Percentiles rank a stretch among this genome's conserved stretches.
phyloP scores from a whole-genome alignment of 1,140 invertebrate species.

The Drepana arcuata region DNA sequence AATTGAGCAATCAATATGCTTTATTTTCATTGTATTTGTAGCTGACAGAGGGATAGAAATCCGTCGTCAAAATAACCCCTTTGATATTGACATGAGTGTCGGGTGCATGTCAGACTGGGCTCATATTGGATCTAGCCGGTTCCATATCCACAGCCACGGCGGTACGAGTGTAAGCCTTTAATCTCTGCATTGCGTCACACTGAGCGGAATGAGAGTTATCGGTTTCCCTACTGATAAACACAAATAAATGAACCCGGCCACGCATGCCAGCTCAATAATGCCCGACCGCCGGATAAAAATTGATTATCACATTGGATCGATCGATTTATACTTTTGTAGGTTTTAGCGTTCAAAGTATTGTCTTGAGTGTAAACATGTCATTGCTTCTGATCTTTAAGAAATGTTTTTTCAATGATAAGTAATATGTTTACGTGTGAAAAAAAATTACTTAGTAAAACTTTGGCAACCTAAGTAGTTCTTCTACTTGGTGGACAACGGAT shows the following conservation, averaged over 20 bases:
- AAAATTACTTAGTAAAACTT: too few relatives aligned
- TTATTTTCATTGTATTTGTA: too few relatives aligned
- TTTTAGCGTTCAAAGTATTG: too few relatives aligned
- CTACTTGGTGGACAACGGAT: too few relatives aligned
- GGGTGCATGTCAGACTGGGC: slow-evolving; percentile 29
- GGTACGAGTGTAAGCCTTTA: slow-evolving; percentile 59
- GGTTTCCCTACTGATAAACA: slow-evolving; percentile 60
- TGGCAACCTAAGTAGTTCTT: too few relatives aligned
- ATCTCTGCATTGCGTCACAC: slow-evolving; percentile 65
- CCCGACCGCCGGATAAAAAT: slow-evolving; percentile 44
- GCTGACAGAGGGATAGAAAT: too few relatives aligned
- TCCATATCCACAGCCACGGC: slow-evolving; percentile 35
- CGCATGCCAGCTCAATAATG: slow-evolving; percentile 47
- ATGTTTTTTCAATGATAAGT: too few relatives aligned
- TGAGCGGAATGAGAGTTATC: slow-evolving; percentile 61
- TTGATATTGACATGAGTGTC: slow-evolving; percentile 21
- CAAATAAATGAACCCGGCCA: slow-evolving; percentile 48
- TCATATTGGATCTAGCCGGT: slow-evolving; percentile 44
- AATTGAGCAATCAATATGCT: too few relatives aligned
- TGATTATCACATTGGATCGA: slow-evolving; percentile 30
- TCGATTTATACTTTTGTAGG: too few relatives aligned
- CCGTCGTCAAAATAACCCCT: slow-evolving; percentile 3
- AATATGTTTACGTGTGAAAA: too few relatives aligned
- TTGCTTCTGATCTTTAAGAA: too few relatives aligned
- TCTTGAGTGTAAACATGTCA: too few relatives aligned